Percentiles rank a stretch among this genome's conserved stretches.
Conservation (phyloP, 1,140 invertebrate genomes). For the Episyrphus balteatus region DNA sequence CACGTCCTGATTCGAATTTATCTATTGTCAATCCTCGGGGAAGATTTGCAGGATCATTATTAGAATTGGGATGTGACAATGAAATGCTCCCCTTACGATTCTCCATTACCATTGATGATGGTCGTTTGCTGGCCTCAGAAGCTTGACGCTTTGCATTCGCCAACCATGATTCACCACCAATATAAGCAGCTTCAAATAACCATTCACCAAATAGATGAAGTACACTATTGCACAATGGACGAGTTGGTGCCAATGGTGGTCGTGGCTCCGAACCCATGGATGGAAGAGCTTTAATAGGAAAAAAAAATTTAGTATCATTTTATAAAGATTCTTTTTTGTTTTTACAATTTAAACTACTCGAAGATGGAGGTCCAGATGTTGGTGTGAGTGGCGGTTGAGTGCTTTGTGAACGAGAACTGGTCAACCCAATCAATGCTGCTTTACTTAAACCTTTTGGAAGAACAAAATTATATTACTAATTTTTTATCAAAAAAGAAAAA, state of each 20-base stretch:
- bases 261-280: slow-evolving; percentile 45
- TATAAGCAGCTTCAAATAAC: slow-evolving; percentile 90
- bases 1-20: slow-evolving; percentile 71
- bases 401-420: slow-evolving; percentile 53
- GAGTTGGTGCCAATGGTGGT: slow-evolving; percentile 54
- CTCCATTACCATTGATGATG: slow-evolving; percentile 37
- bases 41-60: slow-evolving; percentile 27
- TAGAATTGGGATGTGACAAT: slow-evolving; percentile 33
- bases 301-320: background rate
- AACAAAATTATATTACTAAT: background rate
- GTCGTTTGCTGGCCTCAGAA: slow-evolving; percentile 32
- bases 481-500: no score
- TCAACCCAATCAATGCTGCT: slow-evolving; percentile 63
- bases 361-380: slow-evolving; percentile 55
- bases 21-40: slow-evolving; percentile 43
- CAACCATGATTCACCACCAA: slow-evolving; percentile 57
- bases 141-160: slow-evolving; percentile 43
- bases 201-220: slow-evolving; percentile 92
- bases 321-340: slow-evolving; percentile 13
- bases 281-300: slow-evolving; percentile 20
- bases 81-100: slow-evolving; percentile 35
- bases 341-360: slow-evolving; percentile 54
- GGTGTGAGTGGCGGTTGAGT: slow-evolving; percentile 53
- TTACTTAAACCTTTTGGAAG: slow-evolving; percentile 58
- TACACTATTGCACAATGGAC: slow-evolving; percentile 87